phyloP scores from a whole-genome alignment of 64 coral and sea anemone species.

The Pachyseris speciosa region DNA sequence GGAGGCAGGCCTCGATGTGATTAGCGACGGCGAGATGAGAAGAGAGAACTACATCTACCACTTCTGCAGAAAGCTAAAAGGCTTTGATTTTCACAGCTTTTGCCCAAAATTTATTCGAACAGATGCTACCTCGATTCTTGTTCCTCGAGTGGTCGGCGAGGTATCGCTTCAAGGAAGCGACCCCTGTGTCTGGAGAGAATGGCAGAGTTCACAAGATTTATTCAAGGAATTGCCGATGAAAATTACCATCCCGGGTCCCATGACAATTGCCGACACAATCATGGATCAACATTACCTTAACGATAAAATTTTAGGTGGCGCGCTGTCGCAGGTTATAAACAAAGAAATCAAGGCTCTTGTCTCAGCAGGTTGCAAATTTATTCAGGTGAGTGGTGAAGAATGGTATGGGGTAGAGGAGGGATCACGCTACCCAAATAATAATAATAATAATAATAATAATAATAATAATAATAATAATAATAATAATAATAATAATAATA shows the following conservation, averaged over 20 bases:
- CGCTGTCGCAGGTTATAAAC: slow-evolving; percentile 65
- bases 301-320: slow-evolving; percentile 5
- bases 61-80: slow-evolving; percentile 80
- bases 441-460: too few species aligned
- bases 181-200: slow-evolving; percentile 60
- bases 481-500: too few species aligned
- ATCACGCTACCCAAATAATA: too few species aligned
- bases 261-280: slow-evolving; percentile 78
- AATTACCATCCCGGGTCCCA: slow-evolving; percentile 80
- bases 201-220: slow-evolving; percentile 61
- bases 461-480: too few species aligned
- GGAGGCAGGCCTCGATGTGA: slow-evolving; percentile 70
- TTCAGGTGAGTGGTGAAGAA: slow-evolving; percentile 70
- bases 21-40: slow-evolving; percentile 85
- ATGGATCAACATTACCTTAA: slow-evolving; percentile 70
- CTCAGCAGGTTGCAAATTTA: slow-evolving; percentile 78
- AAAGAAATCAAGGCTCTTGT: slow-evolving; percentile 69
- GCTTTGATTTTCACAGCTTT: slow-evolving; percentile 84
- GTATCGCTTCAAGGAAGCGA: slow-evolving; percentile 32
- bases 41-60: slow-evolving; percentile 87
- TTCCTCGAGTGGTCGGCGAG: slow-evolving; percentile 61
- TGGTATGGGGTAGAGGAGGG: too few species aligned
- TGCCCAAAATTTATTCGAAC: slow-evolving; percentile 44
- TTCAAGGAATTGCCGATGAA: slow-evolving; percentile 56
- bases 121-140: slow-evolving; percentile 40